A percentile compares a stretch with the other conserved stretches of the same genome.
These are phyloP conservation scores for Meteorus cinctellus DNA, from an alignment of 2,888 invertebrate species.

Conservation along the genomic window DNA sequence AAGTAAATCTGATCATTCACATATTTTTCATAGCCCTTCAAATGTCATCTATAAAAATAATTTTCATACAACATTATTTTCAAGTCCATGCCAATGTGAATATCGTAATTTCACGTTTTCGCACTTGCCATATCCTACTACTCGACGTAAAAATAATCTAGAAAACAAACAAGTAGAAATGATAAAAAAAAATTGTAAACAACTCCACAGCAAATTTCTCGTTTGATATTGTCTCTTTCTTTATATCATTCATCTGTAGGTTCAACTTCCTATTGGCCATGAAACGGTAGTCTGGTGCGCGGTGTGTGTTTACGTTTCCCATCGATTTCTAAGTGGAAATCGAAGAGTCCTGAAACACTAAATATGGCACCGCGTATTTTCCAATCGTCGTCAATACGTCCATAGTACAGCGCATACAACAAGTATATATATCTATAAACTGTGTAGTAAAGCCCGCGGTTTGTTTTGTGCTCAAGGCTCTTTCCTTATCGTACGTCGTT, in stretches of 20 bases:
- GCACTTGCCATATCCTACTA: background rate
- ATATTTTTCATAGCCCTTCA: too few relatives aligned
- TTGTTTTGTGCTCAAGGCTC: slow-evolving; percentile 37
- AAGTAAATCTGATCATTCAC: too few relatives aligned
- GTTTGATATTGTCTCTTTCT: background rate
- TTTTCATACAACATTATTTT: too few relatives aligned
- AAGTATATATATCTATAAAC: background rate
- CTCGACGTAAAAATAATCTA: background rate
- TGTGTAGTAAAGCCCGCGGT: slow-evolving; percentile 14
- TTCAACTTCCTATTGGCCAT: slow-evolving; percentile 4
- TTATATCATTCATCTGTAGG: background rate
- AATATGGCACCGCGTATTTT: slow-evolving; percentile 41
- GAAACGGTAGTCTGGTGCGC: slow-evolving; percentile 15
- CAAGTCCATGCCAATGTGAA: too few relatives aligned
- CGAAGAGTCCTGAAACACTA: slow-evolving; percentile 33
- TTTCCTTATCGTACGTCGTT: slow-evolving; percentile 52
- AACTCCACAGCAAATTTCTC: background rate
- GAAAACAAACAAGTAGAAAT: background rate
- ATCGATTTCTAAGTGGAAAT: slow-evolving; percentile 38
- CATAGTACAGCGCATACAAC: background rate
- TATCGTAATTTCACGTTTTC: background rate
- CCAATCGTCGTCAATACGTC: slow-evolving; percentile 32
- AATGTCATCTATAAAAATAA: too few relatives aligned
- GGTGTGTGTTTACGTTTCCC: slow-evolving; percentile 27
- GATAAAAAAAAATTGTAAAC: background rate